Conservation (phyloP, 2,797 vertebrate species). For the Epinephelus awoara region DNA sequence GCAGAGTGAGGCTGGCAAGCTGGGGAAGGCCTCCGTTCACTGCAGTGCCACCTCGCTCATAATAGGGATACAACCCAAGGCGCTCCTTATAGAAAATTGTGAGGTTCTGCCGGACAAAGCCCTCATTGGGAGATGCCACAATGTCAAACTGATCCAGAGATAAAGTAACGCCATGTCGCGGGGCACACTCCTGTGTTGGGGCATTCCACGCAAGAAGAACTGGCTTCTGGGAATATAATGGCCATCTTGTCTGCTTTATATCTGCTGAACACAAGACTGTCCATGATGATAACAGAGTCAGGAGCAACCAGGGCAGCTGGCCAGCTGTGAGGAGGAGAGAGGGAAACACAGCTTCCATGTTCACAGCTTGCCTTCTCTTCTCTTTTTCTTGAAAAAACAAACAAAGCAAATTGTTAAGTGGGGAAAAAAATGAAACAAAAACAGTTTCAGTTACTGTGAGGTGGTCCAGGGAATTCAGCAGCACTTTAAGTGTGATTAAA, state of each 20-base stretch:
- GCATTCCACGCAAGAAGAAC: constrained; percentile 95
- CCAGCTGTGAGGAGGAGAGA: constrained; percentile 51
- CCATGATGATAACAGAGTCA: constrained; percentile 79
- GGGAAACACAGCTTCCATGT: constrained; percentile 65
- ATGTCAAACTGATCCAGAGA: constrained; percentile 91
- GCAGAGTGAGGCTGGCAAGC: constrained; percentile 88
- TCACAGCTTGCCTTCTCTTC: constrained; percentile 62
- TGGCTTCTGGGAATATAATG: constrained; percentile 91
- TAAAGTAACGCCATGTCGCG: constrained; percentile 88
- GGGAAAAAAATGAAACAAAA: background rate
- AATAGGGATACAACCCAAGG: constrained; percentile 93
- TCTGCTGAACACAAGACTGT: constrained; percentile 81
- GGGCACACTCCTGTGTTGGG: constrained; percentile 94
- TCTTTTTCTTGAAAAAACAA: constrained; percentile 53
- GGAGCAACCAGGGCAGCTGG: constrained; percentile 70
- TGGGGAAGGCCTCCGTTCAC: constrained; percentile 94
- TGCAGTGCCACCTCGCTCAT: constrained; percentile 67
- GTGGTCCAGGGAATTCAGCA: no score
- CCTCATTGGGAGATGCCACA: constrained; percentile 93
- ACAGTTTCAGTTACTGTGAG: background rate
- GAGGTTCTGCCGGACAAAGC: constrained; percentile 94
- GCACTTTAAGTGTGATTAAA: background rate
- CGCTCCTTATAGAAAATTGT: constrained; percentile 97
- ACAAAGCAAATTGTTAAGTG: constrained; percentile 26
- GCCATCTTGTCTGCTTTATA: constrained; percentile 89